A percentile compares a stretch with the other conserved stretches of the same genome.
Conservation (phyloP, 2,888 invertebrate species). For the Nymphalis c-album region DNA sequence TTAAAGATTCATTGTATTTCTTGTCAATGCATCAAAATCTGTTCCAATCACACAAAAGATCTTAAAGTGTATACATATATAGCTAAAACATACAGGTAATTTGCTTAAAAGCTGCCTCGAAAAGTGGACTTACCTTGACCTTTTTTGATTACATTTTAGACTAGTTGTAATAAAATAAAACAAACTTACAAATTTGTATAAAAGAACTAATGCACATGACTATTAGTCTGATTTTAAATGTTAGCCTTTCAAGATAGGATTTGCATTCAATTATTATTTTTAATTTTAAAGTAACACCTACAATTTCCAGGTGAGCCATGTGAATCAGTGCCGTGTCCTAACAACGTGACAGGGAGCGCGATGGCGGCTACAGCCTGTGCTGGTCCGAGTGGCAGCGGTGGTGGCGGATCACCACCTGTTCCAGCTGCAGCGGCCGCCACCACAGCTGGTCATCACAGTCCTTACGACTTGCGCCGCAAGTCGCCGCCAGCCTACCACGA, state of each 20-base stretch:
- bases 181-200: too few relatives aligned
- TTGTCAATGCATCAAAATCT: too few relatives aligned
- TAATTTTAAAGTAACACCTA: neutral
- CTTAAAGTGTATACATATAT: too few relatives aligned
- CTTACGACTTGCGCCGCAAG: constrained; percentile 94
- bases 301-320: constrained; percentile 86
- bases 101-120: too few relatives aligned
- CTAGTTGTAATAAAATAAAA: too few relatives aligned
- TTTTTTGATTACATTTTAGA: too few relatives aligned
- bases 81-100: too few relatives aligned
- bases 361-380: constrained; percentile 77
- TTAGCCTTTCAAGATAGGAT: neutral
- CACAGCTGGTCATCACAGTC: constrained; percentile 90
- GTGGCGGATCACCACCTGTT: constrained; percentile 78
- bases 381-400: constrained; percentile 76
- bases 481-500: constrained; percentile 88
- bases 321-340: constrained; percentile 88
- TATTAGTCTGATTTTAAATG: neutral
- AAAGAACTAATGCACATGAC: neutral
- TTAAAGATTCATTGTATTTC: too few relatives aligned
- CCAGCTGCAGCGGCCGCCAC: constrained; percentile 84
- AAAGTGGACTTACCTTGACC: too few relatives aligned
- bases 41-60: too few relatives aligned
- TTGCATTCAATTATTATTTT: neutral
- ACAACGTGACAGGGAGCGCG: constrained; percentile 81